phyloP scores from a whole-genome alignment of 2,113 vertebrate species.

The Gila orcuttii region DNA sequence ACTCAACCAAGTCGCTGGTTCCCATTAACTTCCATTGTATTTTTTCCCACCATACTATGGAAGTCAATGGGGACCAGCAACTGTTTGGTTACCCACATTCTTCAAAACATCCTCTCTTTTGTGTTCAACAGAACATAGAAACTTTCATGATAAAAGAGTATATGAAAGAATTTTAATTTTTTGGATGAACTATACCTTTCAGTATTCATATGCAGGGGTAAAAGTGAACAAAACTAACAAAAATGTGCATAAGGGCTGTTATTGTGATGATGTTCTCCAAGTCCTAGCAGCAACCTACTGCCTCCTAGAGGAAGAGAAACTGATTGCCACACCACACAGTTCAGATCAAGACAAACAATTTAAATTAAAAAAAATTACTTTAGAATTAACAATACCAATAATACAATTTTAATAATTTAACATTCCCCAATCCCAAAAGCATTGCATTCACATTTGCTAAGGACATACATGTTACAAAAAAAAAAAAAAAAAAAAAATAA shows the following conservation, averaged over 20 bases:
- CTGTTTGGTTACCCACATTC: too few species aligned
- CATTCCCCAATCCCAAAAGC: constrained; percentile 23
- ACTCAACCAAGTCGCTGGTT: too few species aligned
- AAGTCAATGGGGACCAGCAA: too few species aligned
- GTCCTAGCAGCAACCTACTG: constrained; percentile 59
- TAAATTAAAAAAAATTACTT: constrained; percentile 28
- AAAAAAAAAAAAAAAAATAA: background rate
- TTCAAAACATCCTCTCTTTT: too few species aligned
- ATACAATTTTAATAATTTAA: constrained; percentile 53
- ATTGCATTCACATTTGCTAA: constrained; percentile 26
- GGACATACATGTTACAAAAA: constrained; percentile 21
- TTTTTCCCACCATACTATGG: too few species aligned
- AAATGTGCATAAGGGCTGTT: constrained; percentile 41
- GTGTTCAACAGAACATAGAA: too few species aligned
- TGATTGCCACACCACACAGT: background rate
- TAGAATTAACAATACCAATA: constrained; percentile 20
- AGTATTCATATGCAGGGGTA: constrained; percentile 28
- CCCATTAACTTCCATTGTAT: too few species aligned
- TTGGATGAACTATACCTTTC: too few species aligned
- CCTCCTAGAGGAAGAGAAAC: constrained; percentile 47
- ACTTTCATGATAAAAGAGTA: too few species aligned
- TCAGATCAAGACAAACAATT: constrained; percentile 20
- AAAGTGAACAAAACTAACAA: constrained; percentile 36
- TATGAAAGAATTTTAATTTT: too few species aligned
- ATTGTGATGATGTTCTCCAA: constrained; percentile 48